phyloP scores from a whole-genome alignment of 2,797 vertebrate genomes.

The Lophotriccus pileatus region DNA sequence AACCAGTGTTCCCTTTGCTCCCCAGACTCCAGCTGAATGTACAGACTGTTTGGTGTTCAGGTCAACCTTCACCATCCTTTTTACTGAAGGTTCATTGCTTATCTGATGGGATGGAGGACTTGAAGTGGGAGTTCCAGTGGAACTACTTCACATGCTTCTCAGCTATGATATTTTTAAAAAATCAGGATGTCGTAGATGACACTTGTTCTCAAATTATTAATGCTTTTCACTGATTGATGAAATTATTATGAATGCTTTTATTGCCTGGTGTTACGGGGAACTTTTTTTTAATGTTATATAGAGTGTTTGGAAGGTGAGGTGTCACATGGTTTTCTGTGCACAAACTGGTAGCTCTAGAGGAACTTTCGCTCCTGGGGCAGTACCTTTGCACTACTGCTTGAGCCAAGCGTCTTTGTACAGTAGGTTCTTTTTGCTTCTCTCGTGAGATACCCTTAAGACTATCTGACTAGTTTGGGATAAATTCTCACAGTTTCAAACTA shows the following conservation, averaged over 20 bases:
- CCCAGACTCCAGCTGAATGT: background rate
- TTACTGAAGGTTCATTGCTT: background rate
- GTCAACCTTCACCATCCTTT: background rate
- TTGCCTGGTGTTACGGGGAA: background rate
- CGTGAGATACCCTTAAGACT: background rate
- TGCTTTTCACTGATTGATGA: background rate
- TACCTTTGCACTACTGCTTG: conserved; percentile 57
- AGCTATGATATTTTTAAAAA: background rate
- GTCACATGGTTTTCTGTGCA: conserved; percentile 4
- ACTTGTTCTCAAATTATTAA: background rate
- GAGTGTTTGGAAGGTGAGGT: conserved; percentile 13
- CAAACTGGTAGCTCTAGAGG: background rate
- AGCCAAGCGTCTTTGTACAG: conserved; percentile 41
- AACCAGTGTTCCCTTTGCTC: background rate
- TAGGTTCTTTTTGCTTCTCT: conserved; percentile 25
- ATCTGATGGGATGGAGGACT: background rate
- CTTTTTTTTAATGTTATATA: background rate
- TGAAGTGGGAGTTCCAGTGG: background rate
- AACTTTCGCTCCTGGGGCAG: background rate
- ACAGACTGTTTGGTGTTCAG: background rate
- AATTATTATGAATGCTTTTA: background rate
- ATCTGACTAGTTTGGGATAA: background rate
- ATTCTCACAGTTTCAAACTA: background rate
- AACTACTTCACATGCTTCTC: background rate
- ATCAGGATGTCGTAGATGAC: background rate